A percentile compares a stretch with the other conserved stretches of the same genome.
These are phyloP conservation scores for mouse (Mus musculus) DNA, from an alignment of 2,113 vertebrate species.

Conservation along the genomic window GRCm39 chr10:11653501-11654000, in stretches of 20 bases:
- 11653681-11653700: constrained; percentile 45
- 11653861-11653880: background rate
- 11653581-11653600: constrained; percentile 66
- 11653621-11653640: constrained; percentile 41
- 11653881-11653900: background rate
- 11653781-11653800: constrained; percentile 35
- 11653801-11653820: constrained; percentile 22
- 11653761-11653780: constrained; percentile 59
- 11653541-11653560: constrained; percentile 67
- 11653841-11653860: constrained; percentile 61
- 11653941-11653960: background rate
- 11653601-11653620: background rate
- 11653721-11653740: constrained; percentile 12
- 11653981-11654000: constrained; percentile 41
- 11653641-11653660: constrained; percentile 3
- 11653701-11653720: constrained; percentile 35
- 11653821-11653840: background rate
- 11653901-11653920: background rate
- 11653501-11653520: background rate
- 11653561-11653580: constrained; percentile 65
- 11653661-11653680: constrained; percentile 53
- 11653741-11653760: constrained; percentile 41
- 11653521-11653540: constrained; percentile 15
- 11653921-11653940: background rate
- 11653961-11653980: background rate